phyloP scores from a whole-genome alignment of 2,797 vertebrate genomes.

The Macroramphosus scolopax region DNA sequence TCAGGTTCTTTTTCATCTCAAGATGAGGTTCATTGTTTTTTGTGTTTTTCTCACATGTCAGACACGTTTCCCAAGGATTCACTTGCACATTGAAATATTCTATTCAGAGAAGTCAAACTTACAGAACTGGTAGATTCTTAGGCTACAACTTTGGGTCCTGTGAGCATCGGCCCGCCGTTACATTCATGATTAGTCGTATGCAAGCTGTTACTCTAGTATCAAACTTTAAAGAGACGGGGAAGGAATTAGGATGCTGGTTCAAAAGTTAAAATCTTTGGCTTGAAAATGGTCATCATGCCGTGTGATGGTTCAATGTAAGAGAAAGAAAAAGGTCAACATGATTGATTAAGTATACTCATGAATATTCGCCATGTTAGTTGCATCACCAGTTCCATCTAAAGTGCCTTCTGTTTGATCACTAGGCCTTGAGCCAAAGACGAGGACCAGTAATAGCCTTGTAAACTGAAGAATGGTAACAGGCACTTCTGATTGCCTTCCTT shows the following conservation, averaged over 20 bases:
- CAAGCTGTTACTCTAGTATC: slow-evolving; percentile 36
- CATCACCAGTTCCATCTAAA: slow-evolving; percentile 74
- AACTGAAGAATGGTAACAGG: slow-evolving; percentile 57
- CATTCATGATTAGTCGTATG: slow-evolving; percentile 21
- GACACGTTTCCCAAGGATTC: slow-evolving; percentile 26
- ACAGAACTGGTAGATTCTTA: slow-evolving; percentile 9
- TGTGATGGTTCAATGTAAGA: slow-evolving; percentile 26
- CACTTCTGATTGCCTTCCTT: slow-evolving; percentile 61
- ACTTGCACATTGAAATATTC: slow-evolving; percentile 5
- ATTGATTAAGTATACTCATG: slow-evolving; percentile 33
- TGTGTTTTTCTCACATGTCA: slow-evolving; percentile 12
- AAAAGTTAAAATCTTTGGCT: slow-evolving; percentile 22
- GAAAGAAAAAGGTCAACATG: slow-evolving; percentile 12
- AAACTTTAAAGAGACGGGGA: slow-evolving; percentile 20
- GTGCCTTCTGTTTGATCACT: slow-evolving; percentile 81
- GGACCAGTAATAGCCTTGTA: slow-evolving; percentile 69
- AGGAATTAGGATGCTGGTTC: slow-evolving; percentile 25
- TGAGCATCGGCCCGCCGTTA: slow-evolving; percentile 10
- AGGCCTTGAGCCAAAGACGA: slow-evolving; percentile 76
- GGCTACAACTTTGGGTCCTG: slow-evolving; percentile 9
- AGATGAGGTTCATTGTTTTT: too few species aligned
- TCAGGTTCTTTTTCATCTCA: slow-evolving; percentile 23
- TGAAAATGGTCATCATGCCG: slow-evolving; percentile 16
- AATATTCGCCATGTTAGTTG: slow-evolving; percentile 67
- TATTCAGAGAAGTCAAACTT: slow-evolving; percentile 16